Evolutionary conservation across 1,140 invertebrate species (phyloP).

Genomic region (Saxidomus purpurata): DNA sequence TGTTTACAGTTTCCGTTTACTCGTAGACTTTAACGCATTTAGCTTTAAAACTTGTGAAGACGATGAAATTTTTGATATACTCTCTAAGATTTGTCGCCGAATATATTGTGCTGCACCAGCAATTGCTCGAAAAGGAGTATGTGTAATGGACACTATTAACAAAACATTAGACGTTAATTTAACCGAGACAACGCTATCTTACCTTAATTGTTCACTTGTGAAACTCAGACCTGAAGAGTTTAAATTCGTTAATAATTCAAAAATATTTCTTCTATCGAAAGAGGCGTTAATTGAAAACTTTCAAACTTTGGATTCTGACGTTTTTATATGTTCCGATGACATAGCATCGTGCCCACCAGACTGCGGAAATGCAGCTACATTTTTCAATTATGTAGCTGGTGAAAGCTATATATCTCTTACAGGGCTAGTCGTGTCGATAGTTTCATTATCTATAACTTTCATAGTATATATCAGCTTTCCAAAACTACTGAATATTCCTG

Average conservation of each 20-base stretch:
- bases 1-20: constrained; percentile 70
- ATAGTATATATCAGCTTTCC: constrained; percentile 84
- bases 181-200: neutral
- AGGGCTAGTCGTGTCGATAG: constrained; percentile 71
- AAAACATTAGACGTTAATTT: neutral
- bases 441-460: constrained; percentile 76
- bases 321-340: constrained; percentile 13
- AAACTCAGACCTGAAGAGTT: constrained; percentile 40
- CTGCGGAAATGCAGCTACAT: constrained; percentile 73
- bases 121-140: constrained; percentile 26
- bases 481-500: constrained; percentile 87
- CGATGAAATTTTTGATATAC: constrained; percentile 71
- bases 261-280: neutral
- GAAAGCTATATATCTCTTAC: constrained; percentile 69
- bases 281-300: neutral
- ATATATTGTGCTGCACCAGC: constrained; percentile 46
- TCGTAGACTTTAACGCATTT: constrained; percentile 73
- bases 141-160: constrained; percentile 28
- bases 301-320: neutral
- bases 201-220: constrained; percentile 59
- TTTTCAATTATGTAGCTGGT: neutral
- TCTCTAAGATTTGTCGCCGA: constrained; percentile 58
- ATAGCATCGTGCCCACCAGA: neutral
- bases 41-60: constrained; percentile 75
- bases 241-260: constrained; percentile 21